Base-by-base conservation (phyloP, 2,797 vertebrate species). In the Oreochromis mossambicus region DNA sequence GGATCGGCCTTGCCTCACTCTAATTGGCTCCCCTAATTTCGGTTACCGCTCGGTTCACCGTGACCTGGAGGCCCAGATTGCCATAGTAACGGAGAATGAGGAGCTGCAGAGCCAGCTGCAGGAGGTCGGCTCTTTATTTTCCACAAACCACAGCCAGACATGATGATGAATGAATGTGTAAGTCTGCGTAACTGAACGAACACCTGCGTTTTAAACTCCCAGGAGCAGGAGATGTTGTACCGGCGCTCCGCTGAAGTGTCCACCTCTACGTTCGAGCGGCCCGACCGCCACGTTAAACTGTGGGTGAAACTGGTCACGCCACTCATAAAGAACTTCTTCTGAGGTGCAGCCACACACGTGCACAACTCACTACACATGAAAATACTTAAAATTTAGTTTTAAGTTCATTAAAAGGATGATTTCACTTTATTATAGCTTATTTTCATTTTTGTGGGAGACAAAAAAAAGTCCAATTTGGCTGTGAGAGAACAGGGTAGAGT, bases 261-360 rank as follows among this genome's bases (percentile, higher is more conserved):
- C 1, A 75, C 93, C 1, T 94, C 97, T 48, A 99, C 98, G 0
- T 99, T 99, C 50, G 94, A 97, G 92, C 97, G 96, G 92, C 97
- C 98, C 0, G 96, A 96, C 86, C 97, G 98, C 48, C 95, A 97
- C 0, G 97, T 99, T 84, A 98, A 98, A 90, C 96, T 99, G 85
- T 99, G 98, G 98, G 98, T 99, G 86, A 99, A 98, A 92, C 95
- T 99, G 86, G 96, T 99, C 77, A 99, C 98, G 0, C 98, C 98
- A 0, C 92, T 99, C 85, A 99, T 99, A 92, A 99, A 99, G 96
- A 99, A 99, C 94, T 99, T 99, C 96, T 99, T 99, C 95, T 99
- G 92, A 96, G 90, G 93, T 92, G 80, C 32, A 70, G 36, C 80
- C 5, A 56, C 34, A 56, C 63, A 13, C 41, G 14, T 38, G 48